These are phyloP conservation scores for Oncorhynchus keta DNA, from an alignment of 2,113 vertebrate genomes.

Conservation along the genomic window DNA sequence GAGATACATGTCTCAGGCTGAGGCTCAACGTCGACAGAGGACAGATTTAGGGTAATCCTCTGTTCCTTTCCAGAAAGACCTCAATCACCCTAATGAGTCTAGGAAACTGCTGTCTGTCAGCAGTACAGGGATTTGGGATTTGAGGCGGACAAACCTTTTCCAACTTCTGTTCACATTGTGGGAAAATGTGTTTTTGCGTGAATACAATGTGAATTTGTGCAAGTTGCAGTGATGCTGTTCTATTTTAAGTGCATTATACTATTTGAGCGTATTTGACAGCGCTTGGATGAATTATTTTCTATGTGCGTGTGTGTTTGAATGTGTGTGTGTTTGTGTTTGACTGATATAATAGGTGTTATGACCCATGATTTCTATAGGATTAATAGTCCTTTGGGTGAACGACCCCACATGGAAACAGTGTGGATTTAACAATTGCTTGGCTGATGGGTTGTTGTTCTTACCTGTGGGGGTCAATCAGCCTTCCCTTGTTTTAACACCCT, in stretches of 20 bases:
- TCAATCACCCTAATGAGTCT: slow-evolving; percentile 47
- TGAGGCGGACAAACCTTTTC: slow-evolving; percentile 22
- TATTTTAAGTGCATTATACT: too few relatives aligned
- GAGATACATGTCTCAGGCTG: slow-evolving; percentile 28
- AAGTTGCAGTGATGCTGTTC: too few relatives aligned
- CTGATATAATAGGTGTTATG: not conserved
- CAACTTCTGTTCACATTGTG: slow-evolving; percentile 8
- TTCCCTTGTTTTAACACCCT: slow-evolving; percentile 27
- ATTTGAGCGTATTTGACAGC: not conserved
- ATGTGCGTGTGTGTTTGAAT: slow-evolving; percentile 4
- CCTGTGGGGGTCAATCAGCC: slow-evolving; percentile 7
- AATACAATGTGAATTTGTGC: not conserved
- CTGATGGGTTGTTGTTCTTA: slow-evolving; percentile 27
- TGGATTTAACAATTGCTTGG: slow-evolving; percentile 25
- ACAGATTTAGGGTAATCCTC: slow-evolving; percentile 54
- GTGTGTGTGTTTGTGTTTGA: not conserved
- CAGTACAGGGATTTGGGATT: slow-evolving; percentile 45
- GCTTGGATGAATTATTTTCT: not conserved
- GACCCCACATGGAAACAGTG: not conserved
- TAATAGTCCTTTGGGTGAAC: slow-evolving; percentile 8
- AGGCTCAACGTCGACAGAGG: slow-evolving; percentile 4
- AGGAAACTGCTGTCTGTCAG: slow-evolving; percentile 60
- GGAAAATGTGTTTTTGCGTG: not conserved
- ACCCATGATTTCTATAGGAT: not conserved
- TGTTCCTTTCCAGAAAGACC: slow-evolving; percentile 37